A percentile compares a stretch with the other conserved stretches of the same genome.
These are phyloP conservation scores for Enteromius argenteus DNA, from an alignment of 2,797 vertebrate species.

Conservation along the genomic window DNA sequence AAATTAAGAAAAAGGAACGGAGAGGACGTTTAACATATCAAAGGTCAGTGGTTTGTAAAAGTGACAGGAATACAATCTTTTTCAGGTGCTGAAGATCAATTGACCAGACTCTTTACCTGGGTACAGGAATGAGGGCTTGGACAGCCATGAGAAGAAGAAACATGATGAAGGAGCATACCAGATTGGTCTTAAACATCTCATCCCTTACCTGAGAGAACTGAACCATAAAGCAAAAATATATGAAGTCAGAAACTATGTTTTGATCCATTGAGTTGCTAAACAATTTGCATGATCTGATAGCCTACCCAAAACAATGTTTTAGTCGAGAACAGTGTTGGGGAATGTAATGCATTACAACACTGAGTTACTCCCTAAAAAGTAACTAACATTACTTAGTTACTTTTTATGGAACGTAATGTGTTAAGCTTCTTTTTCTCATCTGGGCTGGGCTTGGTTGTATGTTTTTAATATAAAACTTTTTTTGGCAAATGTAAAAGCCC, in stretches of 20 bases:
- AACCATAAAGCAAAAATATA: constrained; percentile 21
- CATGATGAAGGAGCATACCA: constrained; percentile 82
- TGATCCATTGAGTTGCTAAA: background rate
- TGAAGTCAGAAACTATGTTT: background rate
- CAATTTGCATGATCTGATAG: background rate
- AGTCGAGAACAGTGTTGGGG: background rate
- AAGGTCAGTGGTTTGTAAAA: background rate
- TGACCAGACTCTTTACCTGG: constrained; percentile 66
- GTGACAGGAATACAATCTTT: background rate
- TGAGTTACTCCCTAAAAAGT: no score
- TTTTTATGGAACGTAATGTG: no score
- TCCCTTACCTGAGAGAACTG: constrained; percentile 84
- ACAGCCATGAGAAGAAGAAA: constrained; percentile 78
- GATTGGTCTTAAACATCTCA: constrained; percentile 83
- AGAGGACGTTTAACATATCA: background rate
- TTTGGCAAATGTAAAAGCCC: background rate
- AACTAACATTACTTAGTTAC: background rate
- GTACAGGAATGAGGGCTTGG: constrained; percentile 74
- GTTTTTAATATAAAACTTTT: background rate
- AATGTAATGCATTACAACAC: background rate
- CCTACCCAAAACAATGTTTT: background rate
- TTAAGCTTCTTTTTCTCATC: background rate
- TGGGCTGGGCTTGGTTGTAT: background rate
- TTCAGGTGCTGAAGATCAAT: background rate
- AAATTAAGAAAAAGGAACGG: background rate